These are phyloP conservation scores for Erpornis zantholeuca DNA, from an alignment of 2,113 vertebrate genomes.

Conservation along the genomic window DNA sequence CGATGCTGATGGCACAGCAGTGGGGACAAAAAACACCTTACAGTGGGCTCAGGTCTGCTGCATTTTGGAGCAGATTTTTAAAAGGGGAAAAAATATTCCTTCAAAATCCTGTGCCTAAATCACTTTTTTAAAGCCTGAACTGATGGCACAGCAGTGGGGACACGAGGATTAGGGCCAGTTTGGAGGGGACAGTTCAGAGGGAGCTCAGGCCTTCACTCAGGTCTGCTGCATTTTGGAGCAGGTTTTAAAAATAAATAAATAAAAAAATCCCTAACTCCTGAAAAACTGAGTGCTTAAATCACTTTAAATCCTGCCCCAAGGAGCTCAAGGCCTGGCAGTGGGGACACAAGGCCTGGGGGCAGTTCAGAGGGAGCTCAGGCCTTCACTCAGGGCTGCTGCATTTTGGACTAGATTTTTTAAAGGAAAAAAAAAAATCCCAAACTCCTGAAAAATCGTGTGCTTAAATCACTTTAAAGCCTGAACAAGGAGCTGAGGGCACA, in stretches of 20 bases:
- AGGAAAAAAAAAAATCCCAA: background rate
- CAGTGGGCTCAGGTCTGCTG: background rate
- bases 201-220: background rate
- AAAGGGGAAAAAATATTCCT: background rate
- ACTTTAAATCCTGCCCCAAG: background rate
- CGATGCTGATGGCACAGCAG: background rate
- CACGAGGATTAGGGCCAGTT: background rate
- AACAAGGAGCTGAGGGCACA: no score
- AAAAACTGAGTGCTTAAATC: no score
- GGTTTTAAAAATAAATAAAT: background rate
- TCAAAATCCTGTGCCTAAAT: accelerated
- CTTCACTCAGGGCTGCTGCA: no score
- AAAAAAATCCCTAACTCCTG: background rate
- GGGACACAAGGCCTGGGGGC: background rate
- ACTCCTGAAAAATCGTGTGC: background rate
- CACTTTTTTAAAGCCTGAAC: background rate
- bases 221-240: background rate
- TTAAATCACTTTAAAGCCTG: background rate
- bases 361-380: background rate
- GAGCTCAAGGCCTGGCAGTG: accelerated
- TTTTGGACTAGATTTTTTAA: background rate
- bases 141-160: background rate
- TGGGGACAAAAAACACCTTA: background rate
- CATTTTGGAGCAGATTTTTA: background rate
- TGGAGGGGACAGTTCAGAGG: no score